Base-by-base conservation (phyloP, 2,888 invertebrate species). In the Drosophila pseudotakahashii region DNA sequence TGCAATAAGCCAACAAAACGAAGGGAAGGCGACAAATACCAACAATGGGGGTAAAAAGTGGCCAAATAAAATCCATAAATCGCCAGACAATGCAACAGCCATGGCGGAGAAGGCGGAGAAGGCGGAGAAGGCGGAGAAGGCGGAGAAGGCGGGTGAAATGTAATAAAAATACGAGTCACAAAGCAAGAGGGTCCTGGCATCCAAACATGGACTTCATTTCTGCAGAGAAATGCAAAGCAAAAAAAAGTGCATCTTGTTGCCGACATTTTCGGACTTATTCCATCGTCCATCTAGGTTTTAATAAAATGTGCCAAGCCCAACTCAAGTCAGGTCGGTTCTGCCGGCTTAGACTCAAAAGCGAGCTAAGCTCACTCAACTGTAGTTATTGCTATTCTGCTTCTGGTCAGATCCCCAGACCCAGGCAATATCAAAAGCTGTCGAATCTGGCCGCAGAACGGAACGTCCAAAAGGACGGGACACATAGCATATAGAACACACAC, bases 41-140 rank as follows among this genome's bases (percentile, higher is more conserved):
- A 82, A 60, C 61, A 76, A 76, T 39, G 75, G 73, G 73, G 71
- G 76, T 75, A 78, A 82, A 82, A 78, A 83, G 82, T 83, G 75
- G 80, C 80, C 75, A 85, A 83, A 85, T 83, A 83, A 85, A 85
- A 80, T 70, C 82, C 82, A 83, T 85, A 83, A 83, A 85, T 83
- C 80, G 82, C 82, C 82, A 78, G 77, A 82, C 85, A 82, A 85
- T 82, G 82, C 78, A 75, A 53, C 74, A 74, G 72, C 52, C 48
- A 48, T 58, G 19, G 26, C 48, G 45, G 30, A 26, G 11, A 45
- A 44, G 14, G 44, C 42, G 61, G 51, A n/a, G n/a, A n/a, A n/a
- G n/a, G n/a, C n/a, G n/a, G n/a, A n/a, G n/a, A n/a, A n/a, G n/a
- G n/a, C n/a, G n/a, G n/a, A n/a, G n/a, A n/a, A n/a, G 19, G 26